Evolutionary conservation across 30 jellyfish, hydroid and myxozoan genomes (phyloP), one percentile per base, ranked within the genome.

Genomic region (Nemopilema nomurai): DNA sequence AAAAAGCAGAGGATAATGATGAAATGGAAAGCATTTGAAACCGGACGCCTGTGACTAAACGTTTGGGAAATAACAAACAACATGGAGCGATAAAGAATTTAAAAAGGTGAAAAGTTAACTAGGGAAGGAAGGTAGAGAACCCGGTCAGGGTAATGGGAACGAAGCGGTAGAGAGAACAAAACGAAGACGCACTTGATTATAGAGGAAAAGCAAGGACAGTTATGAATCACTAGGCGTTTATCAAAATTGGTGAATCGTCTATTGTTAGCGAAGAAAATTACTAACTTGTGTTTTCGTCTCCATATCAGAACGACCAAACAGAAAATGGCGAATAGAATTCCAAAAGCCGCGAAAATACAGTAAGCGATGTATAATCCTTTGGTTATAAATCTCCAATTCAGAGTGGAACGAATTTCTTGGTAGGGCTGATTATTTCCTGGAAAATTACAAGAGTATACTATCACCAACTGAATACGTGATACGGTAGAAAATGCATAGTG

Each of bases 281-380:
- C 91, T 66, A 50, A 88, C 96, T 69, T 88, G 83, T 79, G 90
- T 62, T 83, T 83, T 23, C 97, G 66, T 67, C 89, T 84, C 91
- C 92, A 78, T 1, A 90, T 64, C 30, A 83, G 86, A 8, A 79
- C 92, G 26, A 90, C 77, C 49, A 83, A 49, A 49, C 92, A 90
- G 81, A 84, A 77, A 0, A 90, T 53, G 29, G 95, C 97, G 71
- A 90, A 83, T 25, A 90, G 28, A 1, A 85, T 72, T 18, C 97
- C 97, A 68, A 90, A 64, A 18, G 71, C 85, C 16, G 95, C 97
- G 20, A 90, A 80, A 20, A 85, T 82, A 74, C 97, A 90, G 63
- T 74, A 80, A n/a, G 71, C 85, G 30, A 83, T 73, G 73, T 83
- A 90, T 23, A 90, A 67, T 65, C 90, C 97, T 49, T 73, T 67